These are phyloP conservation scores for Hemitrygon akajei DNA, from an alignment of 2,797 vertebrate species.

Conservation along the genomic window DNA sequence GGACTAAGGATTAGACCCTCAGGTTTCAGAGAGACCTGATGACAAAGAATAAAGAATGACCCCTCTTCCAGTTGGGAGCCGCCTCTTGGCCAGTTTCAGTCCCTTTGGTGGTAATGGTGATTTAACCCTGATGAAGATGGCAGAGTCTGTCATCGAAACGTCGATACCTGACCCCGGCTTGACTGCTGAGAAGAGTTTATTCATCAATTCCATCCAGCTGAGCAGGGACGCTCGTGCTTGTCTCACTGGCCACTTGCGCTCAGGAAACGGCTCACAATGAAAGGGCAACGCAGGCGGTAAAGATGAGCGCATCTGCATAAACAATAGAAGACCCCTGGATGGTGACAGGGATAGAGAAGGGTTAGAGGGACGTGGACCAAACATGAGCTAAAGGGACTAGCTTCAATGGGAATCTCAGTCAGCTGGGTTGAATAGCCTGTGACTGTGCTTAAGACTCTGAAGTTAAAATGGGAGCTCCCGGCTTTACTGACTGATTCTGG, in stretches of 20 bases:
- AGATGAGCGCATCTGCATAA: neutral
- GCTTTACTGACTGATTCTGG: too few relatives aligned
- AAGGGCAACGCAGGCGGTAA: neutral
- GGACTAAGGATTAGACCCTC: neutral
- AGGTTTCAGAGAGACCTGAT: neutral
- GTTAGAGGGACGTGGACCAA: too few relatives aligned
- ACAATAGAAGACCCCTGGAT: neutral
- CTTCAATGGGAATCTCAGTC: too few relatives aligned
- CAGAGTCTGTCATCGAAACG: too few relatives aligned
- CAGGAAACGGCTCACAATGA: neutral
- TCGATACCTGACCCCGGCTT: too few relatives aligned
- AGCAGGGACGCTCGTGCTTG: neutral
- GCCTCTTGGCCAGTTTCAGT: neutral
- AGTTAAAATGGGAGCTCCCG: too few relatives aligned
- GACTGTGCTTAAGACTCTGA: too few relatives aligned
- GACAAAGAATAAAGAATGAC: too few relatives aligned
- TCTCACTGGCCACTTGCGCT: neutral
- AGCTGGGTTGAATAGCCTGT: too few relatives aligned
- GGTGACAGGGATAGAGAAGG: too few relatives aligned
- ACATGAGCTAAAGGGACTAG: too few relatives aligned
- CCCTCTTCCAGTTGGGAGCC: neutral
- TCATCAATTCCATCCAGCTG: neutral
- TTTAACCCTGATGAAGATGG: neutral
- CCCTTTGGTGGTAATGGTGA: neutral
- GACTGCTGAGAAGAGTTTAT: neutral